Conservation (phyloP, 2,113 vertebrate genomes). For the Semicossyphus pulcher region DNA sequence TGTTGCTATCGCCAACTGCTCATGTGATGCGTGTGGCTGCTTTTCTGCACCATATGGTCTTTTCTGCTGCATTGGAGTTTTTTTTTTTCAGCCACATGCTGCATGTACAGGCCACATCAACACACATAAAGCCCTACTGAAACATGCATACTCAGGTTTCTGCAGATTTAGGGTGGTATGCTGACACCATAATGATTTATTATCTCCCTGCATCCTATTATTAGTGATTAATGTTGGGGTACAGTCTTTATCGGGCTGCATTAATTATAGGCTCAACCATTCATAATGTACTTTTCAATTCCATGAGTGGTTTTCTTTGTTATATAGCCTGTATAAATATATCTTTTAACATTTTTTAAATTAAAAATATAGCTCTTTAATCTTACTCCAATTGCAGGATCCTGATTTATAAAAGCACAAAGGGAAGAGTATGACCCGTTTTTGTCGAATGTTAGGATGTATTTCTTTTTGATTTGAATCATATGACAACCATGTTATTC, state of each 20-base stretch:
- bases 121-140: slow-evolving; percentile 22
- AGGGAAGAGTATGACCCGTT: not conserved
- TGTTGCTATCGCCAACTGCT: slow-evolving; percentile 50
- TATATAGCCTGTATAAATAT: no score
- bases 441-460: not conserved
- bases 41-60: slow-evolving; percentile 69
- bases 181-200: slow-evolving; percentile 55
- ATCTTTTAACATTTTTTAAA: no score
- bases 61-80: slow-evolving; percentile 47
- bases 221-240: slow-evolving; percentile 22
- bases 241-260: slow-evolving; percentile 9
- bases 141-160: slow-evolving; percentile 17
- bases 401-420: not conserved
- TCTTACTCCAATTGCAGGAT: not conserved
- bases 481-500: not conserved
- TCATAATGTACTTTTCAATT: not conserved
- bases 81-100: slow-evolving; percentile 25
- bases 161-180: slow-evolving; percentile 26
- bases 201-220: slow-evolving; percentile 22
- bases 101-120: slow-evolving; percentile 30
- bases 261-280: not conserved
- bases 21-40: slow-evolving; percentile 37
- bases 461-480: not conserved
- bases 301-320: not conserved
- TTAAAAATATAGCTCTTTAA: not conserved